A percentile compares a stretch with the other conserved stretches of the same genome.
Evolutionary conservation across 2,797 vertebrate species (phyloP).

Genomic region (Poecilia velifera): DNA sequence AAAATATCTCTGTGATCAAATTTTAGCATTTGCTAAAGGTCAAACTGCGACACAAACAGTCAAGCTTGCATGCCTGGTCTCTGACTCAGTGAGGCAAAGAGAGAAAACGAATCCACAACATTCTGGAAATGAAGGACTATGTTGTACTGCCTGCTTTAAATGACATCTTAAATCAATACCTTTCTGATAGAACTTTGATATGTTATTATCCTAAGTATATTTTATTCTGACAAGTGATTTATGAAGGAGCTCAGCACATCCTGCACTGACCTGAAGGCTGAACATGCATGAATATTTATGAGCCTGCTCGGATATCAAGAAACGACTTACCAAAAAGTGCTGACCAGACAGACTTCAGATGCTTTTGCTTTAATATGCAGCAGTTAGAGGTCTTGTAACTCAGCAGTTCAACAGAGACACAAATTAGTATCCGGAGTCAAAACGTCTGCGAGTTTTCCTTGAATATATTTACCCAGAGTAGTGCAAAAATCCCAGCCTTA

Average conservation of each 20-base stretch:
- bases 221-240: constrained; percentile 54
- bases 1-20: constrained; percentile 57
- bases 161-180: constrained; percentile 46
- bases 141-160: constrained; percentile 8
- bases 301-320: constrained; percentile 39
- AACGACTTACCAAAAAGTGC: constrained; percentile 41
- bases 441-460: background rate
- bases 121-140: constrained; percentile 10
- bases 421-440: constrained; percentile 2
- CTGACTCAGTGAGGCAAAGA: constrained; percentile 40
- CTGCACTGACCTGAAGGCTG: constrained; percentile 44
- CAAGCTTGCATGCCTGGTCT: constrained; percentile 9
- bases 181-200: constrained; percentile 35
- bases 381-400: constrained; percentile 17
- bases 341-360: constrained; percentile 46
- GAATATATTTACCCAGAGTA: background rate
- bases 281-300: constrained; percentile 60
- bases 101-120: constrained; percentile 15
- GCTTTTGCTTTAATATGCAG: constrained; percentile 24
- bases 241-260: constrained; percentile 42
- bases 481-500: background rate
- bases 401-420: constrained; percentile 10
- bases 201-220: constrained; percentile 37
- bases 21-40: constrained; percentile 59
- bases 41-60: constrained; percentile 35